Evolutionary conservation across 2,113 vertebrate species (phyloP), one percentile per base, ranked within the genome.

Genomic region (Tapirus terrestris): DNA sequence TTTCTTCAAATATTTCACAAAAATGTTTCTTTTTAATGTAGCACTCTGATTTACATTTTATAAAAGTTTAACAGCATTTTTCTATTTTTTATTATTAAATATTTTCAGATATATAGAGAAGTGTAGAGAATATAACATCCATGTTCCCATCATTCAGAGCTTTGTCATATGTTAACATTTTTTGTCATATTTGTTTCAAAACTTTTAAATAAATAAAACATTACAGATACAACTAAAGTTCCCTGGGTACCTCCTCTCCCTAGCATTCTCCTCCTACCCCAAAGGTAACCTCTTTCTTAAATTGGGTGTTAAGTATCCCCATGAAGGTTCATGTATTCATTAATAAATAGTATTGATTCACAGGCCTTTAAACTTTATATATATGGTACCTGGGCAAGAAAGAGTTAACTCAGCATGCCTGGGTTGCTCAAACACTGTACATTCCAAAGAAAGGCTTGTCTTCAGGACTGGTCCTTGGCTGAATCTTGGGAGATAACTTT

Each of bases 51-150:
- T 77, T 86, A 79, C 12, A 36, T 87, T 87, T 79, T 48, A 76
- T 25, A 58, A 39, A 93, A 68, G 16, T 58, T 68, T 87, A 77
- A 79, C 43, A 65, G 39, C 48, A 60, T 76, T 85, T 73, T 73
- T 51, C 56, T n/a, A 27, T 43, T 93, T 89, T 75, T 85, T 56
- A 80, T 92, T 89, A 81, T 63, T 81, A 72, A 81, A 43, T 88
- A 72, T 94, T 72, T 82, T 82, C 56, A 73, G 56, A 65, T 73
- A 63, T 73, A 60, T 8, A 89, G 23, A 89, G 27, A 89, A 61
- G 65, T 72, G 31, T 76, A 43, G 39, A 81, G 53, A 72, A 36
- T 79, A 94, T 60, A 79, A 79, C 25, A 73, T 63, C 45, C 8
- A 48, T 63, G 27, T 89, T 58, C 65, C 43, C 14, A 86, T 58